These are phyloP conservation scores for Crepidodera aurea DNA, from an alignment of 2,888 invertebrate species.

Conservation along the genomic window DNA sequence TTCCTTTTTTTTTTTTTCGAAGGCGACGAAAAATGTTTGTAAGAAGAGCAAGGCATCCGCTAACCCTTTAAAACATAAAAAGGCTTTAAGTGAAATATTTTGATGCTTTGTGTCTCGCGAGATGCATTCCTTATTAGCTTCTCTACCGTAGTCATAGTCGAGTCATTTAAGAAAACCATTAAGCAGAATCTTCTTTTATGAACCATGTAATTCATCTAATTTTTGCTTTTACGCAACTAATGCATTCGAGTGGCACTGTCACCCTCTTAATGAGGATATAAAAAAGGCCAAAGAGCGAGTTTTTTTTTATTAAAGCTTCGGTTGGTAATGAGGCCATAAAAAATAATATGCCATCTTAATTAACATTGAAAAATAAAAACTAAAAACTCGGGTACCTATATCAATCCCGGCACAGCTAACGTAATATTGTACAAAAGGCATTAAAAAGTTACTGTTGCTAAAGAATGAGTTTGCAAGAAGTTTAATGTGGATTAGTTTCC, in stretches of 20 bases:
- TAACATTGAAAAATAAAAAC: slow-evolving; percentile 42
- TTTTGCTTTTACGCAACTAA: slow-evolving; percentile 38
- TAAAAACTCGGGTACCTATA: slow-evolving; percentile 37
- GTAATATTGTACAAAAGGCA: slow-evolving; percentile 42
- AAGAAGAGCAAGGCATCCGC: neutral
- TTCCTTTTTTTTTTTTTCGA: too few relatives aligned
- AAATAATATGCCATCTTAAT: slow-evolving; percentile 47
- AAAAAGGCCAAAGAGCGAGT: slow-evolving; percentile 34
- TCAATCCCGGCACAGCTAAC: slow-evolving; percentile 39
- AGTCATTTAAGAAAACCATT: slow-evolving; percentile 34
- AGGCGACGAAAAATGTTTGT: too few relatives aligned
- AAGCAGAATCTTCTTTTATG: slow-evolving; percentile 36
- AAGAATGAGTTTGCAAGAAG: slow-evolving; percentile 51
- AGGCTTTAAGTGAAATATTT: slow-evolving; percentile 24
- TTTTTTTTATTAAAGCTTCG: slow-evolving; percentile 40
- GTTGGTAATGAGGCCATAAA: slow-evolving; percentile 45
- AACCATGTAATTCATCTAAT: slow-evolving; percentile 36
- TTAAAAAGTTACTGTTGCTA: slow-evolving; percentile 47
- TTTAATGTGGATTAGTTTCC: slow-evolving; percentile 48
- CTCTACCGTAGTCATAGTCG: slow-evolving; percentile 16
- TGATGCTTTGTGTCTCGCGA: slow-evolving; percentile 17
- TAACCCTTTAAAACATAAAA: slow-evolving; percentile 20
- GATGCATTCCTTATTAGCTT: slow-evolving; percentile 21
- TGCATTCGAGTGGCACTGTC: slow-evolving; percentile 41
- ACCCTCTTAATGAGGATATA: slow-evolving; percentile 40